phyloP scores from a whole-genome alignment of 2,113 vertebrate species.

The Phocoena sinus region DNA sequence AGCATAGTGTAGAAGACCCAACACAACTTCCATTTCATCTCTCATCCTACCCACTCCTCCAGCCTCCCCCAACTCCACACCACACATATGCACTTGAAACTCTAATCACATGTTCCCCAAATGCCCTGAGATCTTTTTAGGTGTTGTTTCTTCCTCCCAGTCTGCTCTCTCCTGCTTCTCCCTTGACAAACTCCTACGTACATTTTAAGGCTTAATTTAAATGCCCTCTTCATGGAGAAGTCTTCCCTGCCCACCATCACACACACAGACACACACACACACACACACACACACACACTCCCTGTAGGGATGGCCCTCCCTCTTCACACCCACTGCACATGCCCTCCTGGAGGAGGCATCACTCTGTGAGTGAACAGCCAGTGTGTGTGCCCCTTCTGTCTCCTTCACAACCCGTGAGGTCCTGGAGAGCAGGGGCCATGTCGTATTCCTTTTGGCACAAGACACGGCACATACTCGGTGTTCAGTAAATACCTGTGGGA shows the following conservation, averaged over 20 bases:
- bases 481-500: background rate
- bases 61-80: accelerated
- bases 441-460: background rate
- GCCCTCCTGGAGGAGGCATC: background rate
- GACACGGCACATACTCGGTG: accelerated
- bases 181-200: background rate
- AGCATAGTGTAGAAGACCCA: accelerated
- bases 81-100: accelerated
- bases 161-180: background rate
- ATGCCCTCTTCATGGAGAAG: background rate
- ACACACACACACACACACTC: background rate
- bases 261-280: background rate
- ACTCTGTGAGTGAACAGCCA: background rate
- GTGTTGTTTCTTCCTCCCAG: background rate
- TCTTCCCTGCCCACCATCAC: background rate
- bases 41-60: background rate
- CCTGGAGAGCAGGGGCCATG: background rate
- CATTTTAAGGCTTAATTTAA: background rate
- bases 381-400: accelerated
- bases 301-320: background rate
- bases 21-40: accelerated
- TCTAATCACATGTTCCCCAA: background rate
- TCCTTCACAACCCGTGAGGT: background rate
- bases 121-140: background rate
- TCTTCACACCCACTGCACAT: background rate